Evolutionary conservation across 1,140 invertebrate species (phyloP).

Genomic region (Psix sp.): DNA sequence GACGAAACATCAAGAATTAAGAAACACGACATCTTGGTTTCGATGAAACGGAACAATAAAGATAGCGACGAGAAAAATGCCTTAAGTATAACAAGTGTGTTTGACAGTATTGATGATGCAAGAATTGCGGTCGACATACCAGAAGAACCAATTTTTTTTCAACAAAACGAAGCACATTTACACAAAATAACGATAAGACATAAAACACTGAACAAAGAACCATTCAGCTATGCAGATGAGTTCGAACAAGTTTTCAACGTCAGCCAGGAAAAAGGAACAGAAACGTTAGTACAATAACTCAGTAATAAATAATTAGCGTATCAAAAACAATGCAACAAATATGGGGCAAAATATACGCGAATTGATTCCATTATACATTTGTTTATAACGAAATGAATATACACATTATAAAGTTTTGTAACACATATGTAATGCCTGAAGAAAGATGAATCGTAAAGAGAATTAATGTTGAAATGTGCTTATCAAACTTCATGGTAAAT

Average conservation of each 20-base stretch:
- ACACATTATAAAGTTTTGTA: too few relatives aligned
- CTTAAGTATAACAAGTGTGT: constrained; percentile 15
- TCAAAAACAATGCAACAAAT: too few relatives aligned
- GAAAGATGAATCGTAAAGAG: too few relatives aligned
- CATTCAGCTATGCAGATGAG: constrained; percentile 16
- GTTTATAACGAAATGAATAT: too few relatives aligned
- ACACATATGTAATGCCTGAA: too few relatives aligned
- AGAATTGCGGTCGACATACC: constrained; percentile 17
- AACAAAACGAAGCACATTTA: constrained; percentile 45
- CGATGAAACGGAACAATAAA: constrained; percentile 11
- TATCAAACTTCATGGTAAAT: too few relatives aligned
- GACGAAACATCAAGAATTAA: constrained; percentile 12
- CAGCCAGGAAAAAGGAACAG: constrained; percentile 4
- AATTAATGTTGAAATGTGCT: too few relatives aligned
- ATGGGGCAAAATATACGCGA: too few relatives aligned
- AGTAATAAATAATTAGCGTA: too few relatives aligned
- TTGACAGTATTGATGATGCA: constrained; percentile 50
- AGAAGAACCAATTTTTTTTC: constrained; percentile 38
- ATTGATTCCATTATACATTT: too few relatives aligned
- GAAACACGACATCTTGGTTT: background rate
- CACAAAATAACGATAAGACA: constrained; percentile 17
- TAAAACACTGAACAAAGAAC: constrained; percentile 29
- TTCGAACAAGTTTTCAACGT: constrained; percentile 22
- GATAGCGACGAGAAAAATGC: constrained; percentile 17
- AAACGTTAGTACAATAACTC: constrained; percentile 28